Percentiles rank a stretch among this genome's conserved stretches.
Conservation (phyloP, 2,113 vertebrate species). For the Pedetes capensis region DNA sequence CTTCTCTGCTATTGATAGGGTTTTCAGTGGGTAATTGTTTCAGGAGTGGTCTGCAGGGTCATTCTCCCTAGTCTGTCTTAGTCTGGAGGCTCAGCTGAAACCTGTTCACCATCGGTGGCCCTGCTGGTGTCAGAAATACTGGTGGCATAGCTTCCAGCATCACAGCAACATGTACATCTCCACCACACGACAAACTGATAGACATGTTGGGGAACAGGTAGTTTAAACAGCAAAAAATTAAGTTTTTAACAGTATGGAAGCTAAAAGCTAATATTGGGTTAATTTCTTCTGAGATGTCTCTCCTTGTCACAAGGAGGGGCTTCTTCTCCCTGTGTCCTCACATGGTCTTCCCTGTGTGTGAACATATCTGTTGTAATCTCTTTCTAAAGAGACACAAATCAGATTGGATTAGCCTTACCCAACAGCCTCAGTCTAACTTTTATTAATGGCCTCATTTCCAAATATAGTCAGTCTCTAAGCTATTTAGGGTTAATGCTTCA, state of each 20-base stretch:
- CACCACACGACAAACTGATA: too few relatives aligned
- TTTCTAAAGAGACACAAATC: neutral
- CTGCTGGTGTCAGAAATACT: too few relatives aligned
- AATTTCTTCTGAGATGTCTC: neutral
- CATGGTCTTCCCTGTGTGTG: rapidly evolving
- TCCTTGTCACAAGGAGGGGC: neutral
- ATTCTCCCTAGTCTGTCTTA: too few relatives aligned
- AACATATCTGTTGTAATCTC: neutral
- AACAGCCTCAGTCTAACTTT: neutral
- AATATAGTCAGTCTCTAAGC: neutral
- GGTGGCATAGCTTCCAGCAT: too few relatives aligned
- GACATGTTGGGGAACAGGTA: too few relatives aligned
- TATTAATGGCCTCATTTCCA: neutral
- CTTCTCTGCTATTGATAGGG: too few relatives aligned
- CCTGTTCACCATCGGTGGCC: too few relatives aligned
- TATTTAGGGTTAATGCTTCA: neutral
- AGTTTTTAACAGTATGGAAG: neutral
- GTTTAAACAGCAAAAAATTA: neutral
- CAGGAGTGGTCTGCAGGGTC: too few relatives aligned
- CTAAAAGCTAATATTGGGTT: neutral
- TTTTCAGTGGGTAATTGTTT: too few relatives aligned
- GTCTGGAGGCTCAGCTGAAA: too few relatives aligned
- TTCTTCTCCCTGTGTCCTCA: neutral
- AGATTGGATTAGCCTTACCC: neutral
- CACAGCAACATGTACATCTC: too few relatives aligned